Evolutionary conservation across 2,797 vertebrate genomes (phyloP).

Genomic region (Sphenodon punctatus): DNA sequence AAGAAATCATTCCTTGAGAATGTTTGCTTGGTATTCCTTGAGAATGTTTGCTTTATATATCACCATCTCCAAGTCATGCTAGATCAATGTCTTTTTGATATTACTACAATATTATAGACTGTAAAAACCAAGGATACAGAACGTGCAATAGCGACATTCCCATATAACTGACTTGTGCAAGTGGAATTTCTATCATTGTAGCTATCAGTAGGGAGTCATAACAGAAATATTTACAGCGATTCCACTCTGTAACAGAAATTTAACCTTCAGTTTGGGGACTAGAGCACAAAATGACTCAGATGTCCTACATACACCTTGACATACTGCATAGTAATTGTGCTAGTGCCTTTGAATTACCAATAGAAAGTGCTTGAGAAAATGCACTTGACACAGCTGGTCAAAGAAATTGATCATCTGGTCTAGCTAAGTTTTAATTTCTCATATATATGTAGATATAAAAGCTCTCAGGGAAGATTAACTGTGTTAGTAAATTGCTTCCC

Average conservation of each 20-base stretch:
- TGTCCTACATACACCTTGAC: slow-evolving; percentile 22
- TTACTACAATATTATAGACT: slow-evolving; percentile 19
- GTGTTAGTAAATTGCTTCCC: neutral
- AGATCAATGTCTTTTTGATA: slow-evolving; percentile 47
- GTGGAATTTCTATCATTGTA: slow-evolving; percentile 33
- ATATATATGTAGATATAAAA: neutral
- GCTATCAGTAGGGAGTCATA: slow-evolving; percentile 37
- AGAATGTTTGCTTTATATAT: slow-evolving; percentile 47
- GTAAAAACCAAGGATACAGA: slow-evolving; percentile 27
- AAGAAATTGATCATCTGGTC: neutral
- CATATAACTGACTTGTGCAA: slow-evolving; percentile 51
- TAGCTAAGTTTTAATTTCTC: fast-evolving
- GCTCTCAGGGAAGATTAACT: neutral
- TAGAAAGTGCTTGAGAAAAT: slow-evolving; percentile 1
- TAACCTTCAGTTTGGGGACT: slow-evolving; percentile 33
- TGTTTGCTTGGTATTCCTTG: no score
- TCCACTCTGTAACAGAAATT: slow-evolving; percentile 30
- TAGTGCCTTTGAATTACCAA: slow-evolving; percentile 6
- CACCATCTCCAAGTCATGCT: slow-evolving; percentile 37
- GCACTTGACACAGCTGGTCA: neutral
- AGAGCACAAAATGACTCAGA: slow-evolving; percentile 20
- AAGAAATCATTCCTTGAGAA: no score
- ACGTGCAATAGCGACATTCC: slow-evolving; percentile 44
- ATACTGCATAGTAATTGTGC: neutral
- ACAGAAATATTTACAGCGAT: slow-evolving; percentile 57